These are phyloP conservation scores for Argopecten irradians DNA, from an alignment of 1,140 invertebrate genomes.

Conservation along the genomic window DNA sequence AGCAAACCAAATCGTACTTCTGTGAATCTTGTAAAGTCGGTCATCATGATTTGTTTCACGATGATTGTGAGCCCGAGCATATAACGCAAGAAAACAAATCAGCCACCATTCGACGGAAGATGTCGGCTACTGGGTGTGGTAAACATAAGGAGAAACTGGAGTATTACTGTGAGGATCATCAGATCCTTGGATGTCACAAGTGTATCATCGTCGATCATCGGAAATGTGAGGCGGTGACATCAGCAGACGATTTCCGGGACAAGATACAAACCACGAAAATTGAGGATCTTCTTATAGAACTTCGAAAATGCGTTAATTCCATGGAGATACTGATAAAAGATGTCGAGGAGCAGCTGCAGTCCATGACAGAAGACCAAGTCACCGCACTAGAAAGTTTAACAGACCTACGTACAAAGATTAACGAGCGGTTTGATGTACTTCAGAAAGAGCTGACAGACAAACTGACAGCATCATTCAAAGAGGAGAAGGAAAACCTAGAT, in stretches of 20 bases:
- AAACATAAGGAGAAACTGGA: slow-evolving; percentile 33
- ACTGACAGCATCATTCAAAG: background rate
- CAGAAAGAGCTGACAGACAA: background rate
- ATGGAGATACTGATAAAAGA: background rate
- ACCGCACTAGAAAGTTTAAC: background rate
- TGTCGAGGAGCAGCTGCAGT: background rate
- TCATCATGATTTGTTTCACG: background rate
- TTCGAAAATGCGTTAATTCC: background rate
- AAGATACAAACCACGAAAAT: background rate
- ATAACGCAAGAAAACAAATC: background rate
- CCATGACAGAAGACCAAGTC: background rate
- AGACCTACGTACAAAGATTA: background rate
- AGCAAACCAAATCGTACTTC: background rate
- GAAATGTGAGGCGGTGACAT: slow-evolving; percentile 49
- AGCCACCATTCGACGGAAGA: background rate
- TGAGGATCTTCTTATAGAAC: background rate
- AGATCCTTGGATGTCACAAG: slow-evolving; percentile 50
- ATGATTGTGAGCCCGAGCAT: background rate
- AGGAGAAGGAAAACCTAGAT: no score
- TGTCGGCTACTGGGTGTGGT: background rate
- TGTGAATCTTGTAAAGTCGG: background rate
- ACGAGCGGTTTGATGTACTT: background rate
- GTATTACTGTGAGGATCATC: slow-evolving; percentile 58
- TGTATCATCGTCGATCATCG: slow-evolving; percentile 56
- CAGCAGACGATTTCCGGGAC: slow-evolving; percentile 38